phyloP scores from a whole-genome alignment of 2,113 vertebrate species.

The Hucho hucho region DNA sequence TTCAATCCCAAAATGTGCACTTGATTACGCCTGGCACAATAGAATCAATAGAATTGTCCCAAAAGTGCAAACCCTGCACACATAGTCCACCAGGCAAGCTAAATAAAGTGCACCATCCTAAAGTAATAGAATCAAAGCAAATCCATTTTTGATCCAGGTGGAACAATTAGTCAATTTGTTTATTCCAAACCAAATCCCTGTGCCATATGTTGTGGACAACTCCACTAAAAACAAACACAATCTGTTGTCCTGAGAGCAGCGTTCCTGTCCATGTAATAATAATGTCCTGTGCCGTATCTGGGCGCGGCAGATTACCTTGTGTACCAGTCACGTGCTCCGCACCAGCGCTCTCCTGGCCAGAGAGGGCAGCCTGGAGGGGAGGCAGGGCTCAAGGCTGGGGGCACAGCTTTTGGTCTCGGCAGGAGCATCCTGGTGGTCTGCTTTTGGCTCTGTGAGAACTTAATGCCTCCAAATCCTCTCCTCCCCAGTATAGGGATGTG shows the following conservation, averaged over 20 bases:
- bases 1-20: too few species aligned
- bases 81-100: too few species aligned
- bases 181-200: too few species aligned
- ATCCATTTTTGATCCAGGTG: too few species aligned
- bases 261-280: slow-evolving; percentile 17
- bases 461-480: slow-evolving; percentile 22
- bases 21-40: too few species aligned
- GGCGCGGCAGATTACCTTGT: slow-evolving; percentile 42
- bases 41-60: too few species aligned
- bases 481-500: slow-evolving; percentile 4
- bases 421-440: slow-evolving; percentile 56
- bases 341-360: slow-evolving; percentile 26
- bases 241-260: neutral
- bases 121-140: too few species aligned
- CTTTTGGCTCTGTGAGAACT: slow-evolving; percentile 45
- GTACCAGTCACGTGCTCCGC: slow-evolving; percentile 14
- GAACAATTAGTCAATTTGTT: neutral
- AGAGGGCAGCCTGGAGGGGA: slow-evolving; percentile 7
- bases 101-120: too few species aligned
- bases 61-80: too few species aligned
- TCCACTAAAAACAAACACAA: neutral
- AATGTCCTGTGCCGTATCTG: neutral
- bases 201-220: neutral
- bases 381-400: slow-evolving; percentile 36
- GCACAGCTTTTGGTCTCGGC: slow-evolving; percentile 63